Evolutionary conservation across 2,113 vertebrate species (phyloP), one percentile per base, ranked within the genome.

Genomic region (Jaculus jaculus): DNA sequence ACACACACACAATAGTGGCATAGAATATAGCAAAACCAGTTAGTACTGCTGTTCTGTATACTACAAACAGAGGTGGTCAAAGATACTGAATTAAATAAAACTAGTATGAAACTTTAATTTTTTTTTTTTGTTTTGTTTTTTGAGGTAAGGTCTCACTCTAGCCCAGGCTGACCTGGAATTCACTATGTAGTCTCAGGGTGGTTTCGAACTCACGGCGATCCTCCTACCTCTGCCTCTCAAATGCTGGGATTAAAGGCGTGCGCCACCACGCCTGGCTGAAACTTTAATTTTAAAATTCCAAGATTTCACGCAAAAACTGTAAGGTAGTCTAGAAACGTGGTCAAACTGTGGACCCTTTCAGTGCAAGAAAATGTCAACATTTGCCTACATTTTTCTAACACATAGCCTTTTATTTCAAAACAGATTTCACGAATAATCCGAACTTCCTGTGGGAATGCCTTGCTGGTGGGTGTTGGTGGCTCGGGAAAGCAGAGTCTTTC

Each of bases 401-500:
- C 39, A 75, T 72, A 34, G 10, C 82, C 24, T 93, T 86, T 94
- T 93, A 89, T 78, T 92, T 89, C 51, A 92, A 37, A 94, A 82
- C 65, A 98, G 98, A 97, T 98, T 95, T 98, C 98, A 77, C 97
- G 98, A 58, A 98, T 98, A 97, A 97, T 98, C 94, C 97, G 98
- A 26, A 98, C 98, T 78, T 95, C 98, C 0, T 97, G 97, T 97
- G 98, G 98, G 94, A 98, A 98, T 89, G 98, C 98, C 5, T 95
- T 98, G 97, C 97, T 98, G 87, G 98, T 98, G 89, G 98, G 98
- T 54, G 98, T 98, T 34, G 98, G 98, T 81, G 98, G 98, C 54
- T 98, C 98, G 0, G 98, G 98, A 94, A 98, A 98, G 85, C 98
- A 98, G 93, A 98, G 98, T 86, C 98, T 98, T 93, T 98, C 98